These are phyloP conservation scores for Leucopternis melanops DNA, from an alignment of 2,113 vertebrate species.

Conservation along the genomic window DNA sequence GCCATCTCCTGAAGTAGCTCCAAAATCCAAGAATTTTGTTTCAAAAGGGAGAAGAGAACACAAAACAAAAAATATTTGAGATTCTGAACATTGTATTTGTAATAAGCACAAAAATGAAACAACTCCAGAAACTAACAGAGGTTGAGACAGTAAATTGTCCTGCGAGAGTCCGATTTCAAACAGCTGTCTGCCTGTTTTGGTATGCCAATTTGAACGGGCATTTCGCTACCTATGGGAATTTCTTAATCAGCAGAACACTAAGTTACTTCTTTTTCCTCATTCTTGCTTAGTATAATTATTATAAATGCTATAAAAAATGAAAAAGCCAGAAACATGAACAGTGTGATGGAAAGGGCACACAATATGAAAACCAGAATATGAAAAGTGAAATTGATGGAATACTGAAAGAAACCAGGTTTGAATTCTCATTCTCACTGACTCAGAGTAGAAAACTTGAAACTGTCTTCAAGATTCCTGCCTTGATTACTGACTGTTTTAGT, in stretches of 20 bases:
- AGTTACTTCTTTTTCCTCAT: background rate
- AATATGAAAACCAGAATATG: background rate
- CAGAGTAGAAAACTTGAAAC: background rate
- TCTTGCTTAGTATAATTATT: background rate
- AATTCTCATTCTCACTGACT: background rate
- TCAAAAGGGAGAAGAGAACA: background rate
- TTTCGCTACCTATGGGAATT: background rate
- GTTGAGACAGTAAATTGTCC: background rate
- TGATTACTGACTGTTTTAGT: background rate
- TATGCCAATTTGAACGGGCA: background rate
- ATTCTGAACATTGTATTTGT: background rate
- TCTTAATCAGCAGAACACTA: background rate
- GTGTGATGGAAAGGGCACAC: background rate
- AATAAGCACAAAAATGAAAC: background rate
- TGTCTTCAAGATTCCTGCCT: background rate
- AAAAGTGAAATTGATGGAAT: background rate
- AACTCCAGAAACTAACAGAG: background rate
- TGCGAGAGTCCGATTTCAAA: background rate
- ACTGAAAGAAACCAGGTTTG: background rate
- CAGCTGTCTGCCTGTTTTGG: background rate
- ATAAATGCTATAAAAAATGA: background rate
- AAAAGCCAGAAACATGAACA: background rate
- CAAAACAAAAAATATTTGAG: background rate
- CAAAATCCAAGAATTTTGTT: background rate
- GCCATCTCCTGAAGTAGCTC: background rate